Evolutionary conservation across 2,888 invertebrate genomes (phyloP), one percentile per base, ranked within the genome.

Genomic region (Lasioglossum vierecki): DNA sequence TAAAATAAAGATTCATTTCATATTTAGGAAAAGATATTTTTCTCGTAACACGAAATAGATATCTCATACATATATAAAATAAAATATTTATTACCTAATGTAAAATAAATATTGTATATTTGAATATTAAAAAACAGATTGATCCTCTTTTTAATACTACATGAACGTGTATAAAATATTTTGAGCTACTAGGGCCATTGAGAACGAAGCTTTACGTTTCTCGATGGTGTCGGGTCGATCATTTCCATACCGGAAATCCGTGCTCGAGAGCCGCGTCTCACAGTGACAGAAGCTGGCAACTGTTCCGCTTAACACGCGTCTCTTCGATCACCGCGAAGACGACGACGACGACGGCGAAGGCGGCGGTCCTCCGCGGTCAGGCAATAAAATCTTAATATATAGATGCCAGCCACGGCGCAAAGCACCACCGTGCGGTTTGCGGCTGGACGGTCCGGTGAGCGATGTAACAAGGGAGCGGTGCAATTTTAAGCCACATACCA

Each of bases 361-460:
- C 26, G 41, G 44, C 41, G 11, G 41, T 68, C 77, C 49, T 68
- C 68, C 77, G 85, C 79, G 81, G 90, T 86, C 82, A 72, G 82
- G 84, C 86, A 89, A 81, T 88, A 86, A 83, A 79, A 88, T 88
- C 83, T 86, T 89, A 89, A 89, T 89, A 90, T 89, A 89, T 88
- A 90, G 90, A 85, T 83, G 86, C 76, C 46, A 80, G 83, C 76
- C 83, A 79, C 79, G 82, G 82, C 76, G 74, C 79, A 84, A 88
- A 85, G 86, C 84, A 88, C 66, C 88, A 81, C 73, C 63, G 87
- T 94, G 94, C 89, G 94, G 94, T 94, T 93, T 94, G 94, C 91
- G 94, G 94, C 92, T 93, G 89, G 88, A 92, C 92, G 94, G 90
- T 93, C 89, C 91, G 90, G 82, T 91, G 94, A 88, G 88, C 91